Base-by-base conservation (phyloP, 2,888 invertebrate species). In the Dioctria rufipes region DNA sequence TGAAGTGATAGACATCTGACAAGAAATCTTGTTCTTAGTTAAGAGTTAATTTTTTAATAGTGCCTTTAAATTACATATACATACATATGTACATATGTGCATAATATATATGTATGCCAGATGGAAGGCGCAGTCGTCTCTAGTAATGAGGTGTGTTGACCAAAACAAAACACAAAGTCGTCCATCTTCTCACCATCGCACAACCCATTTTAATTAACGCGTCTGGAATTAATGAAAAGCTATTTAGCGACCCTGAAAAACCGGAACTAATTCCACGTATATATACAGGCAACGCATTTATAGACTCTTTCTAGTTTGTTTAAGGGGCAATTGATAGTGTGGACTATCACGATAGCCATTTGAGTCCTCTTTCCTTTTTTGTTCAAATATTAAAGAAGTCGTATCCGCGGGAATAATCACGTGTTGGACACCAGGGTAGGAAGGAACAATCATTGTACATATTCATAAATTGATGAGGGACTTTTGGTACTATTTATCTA, bases 31-130 rank as follows among this genome's bases (percentile, higher is more conserved):
- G 58, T 73, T 37, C 13, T 25, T 73, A 13, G 73, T 51, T 54
- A 73, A 58, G 46, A 63, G 77, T 77, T 77, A 77, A 77, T 77
- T 77, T 77, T 77, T 77, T 77, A 77, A 77, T 77, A 46, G 54
- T 25, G 25, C 25, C 25, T 25, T 1, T 1, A 25, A 25, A 42
- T 37, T 25, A n/a, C n/a, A 25, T 1, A 1, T 25, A 25, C 25
- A 25, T 25, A 25, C 25, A 25, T 25, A 25, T 25, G 25, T n/a
- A n/a, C n/a, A n/a, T n/a, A n/a, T 25, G 25, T 25, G 25, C 25
- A 25, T 25, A 25, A 25, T 25, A 25, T 25, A 25, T 25, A 25
- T 25, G 25, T 25, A 25, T 25, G 25, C 11, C 43, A 40, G 63
- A 37, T 8, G 63, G 46, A 43, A 46, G 13, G 51, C 3, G 42